Percentiles rank a stretch among this genome's conserved stretches.
Conservation (phyloP, 2,113 vertebrate species). For the Parus major region DNA sequence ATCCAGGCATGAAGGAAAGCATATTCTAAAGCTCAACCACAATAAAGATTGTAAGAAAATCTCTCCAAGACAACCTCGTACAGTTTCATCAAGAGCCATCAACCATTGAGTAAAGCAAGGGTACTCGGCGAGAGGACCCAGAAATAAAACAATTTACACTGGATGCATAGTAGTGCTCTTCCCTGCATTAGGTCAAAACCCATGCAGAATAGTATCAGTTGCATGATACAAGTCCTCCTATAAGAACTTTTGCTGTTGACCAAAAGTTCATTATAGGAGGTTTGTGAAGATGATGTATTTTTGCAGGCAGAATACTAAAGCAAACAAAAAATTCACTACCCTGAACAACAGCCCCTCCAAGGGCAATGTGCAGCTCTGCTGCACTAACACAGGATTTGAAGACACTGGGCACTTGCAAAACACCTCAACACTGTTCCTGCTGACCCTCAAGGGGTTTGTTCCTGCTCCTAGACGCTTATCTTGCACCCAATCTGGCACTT, state of each 20-base stretch:
- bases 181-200: not conserved
- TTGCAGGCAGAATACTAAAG: not conserved
- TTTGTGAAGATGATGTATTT: not conserved
- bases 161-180: not conserved
- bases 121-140: not conserved
- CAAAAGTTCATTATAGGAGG: not conserved
- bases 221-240: not conserved
- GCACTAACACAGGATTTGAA: not conserved
- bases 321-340: not conserved
- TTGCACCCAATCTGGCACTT: conserved; percentile 40
- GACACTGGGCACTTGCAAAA: not conserved
- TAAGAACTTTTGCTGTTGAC: not conserved
- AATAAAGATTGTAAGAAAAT: not conserved
- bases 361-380: not conserved
- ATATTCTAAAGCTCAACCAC: not conserved
- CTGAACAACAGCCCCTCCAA: not conserved
- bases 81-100: not conserved
- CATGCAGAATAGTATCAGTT: not conserved
- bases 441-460: conserved; percentile 16
- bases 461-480: conserved; percentile 38
- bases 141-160: not conserved
- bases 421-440: not conserved
- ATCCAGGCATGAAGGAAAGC: not conserved
- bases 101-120: not conserved
- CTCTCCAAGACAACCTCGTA: not conserved